Percentiles rank a stretch among this genome's conserved stretches.
phyloP scores from a whole-genome alignment of 2,113 vertebrate genomes.

The Hippoglossus stenolepis region DNA sequence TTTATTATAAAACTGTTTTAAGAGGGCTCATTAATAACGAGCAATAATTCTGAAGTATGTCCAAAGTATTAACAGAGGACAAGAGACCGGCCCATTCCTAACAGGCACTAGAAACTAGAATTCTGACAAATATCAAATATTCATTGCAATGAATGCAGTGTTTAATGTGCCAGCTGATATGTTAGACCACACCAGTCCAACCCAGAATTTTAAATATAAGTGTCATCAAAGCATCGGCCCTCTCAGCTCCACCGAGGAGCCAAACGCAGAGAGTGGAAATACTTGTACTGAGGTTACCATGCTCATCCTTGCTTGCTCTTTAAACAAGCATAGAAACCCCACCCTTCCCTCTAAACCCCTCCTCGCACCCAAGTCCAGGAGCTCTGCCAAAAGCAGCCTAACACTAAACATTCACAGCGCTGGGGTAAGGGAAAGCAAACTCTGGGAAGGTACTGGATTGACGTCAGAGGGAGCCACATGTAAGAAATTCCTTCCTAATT shows the following conservation, averaged over 20 bases:
- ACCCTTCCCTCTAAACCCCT: conserved; percentile 61
- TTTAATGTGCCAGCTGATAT: background rate
- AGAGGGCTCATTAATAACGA: too few species aligned
- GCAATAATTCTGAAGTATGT: too few species aligned
- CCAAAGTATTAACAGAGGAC: too few species aligned
- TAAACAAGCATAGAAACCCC: conserved; percentile 70
- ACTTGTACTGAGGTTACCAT: conserved; percentile 58
- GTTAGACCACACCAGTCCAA: background rate
- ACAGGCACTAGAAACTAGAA: too few species aligned
- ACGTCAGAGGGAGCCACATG: conserved; percentile 86
- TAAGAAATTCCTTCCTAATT: conserved; percentile 84
- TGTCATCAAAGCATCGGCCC: conserved; percentile 4
- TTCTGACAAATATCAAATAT: too few species aligned
- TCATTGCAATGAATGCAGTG: background rate
- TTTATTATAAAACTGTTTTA: too few species aligned
- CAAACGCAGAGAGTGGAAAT: conserved; percentile 37
- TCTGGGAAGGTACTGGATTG: conserved; percentile 83
- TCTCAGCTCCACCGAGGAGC: conserved; percentile 25
- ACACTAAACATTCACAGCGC: conserved; percentile 73
- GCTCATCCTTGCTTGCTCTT: conserved; percentile 62
- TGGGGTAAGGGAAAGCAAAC: conserved; percentile 70
- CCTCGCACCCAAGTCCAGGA: conserved; percentile 70
- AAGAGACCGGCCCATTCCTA: too few species aligned
- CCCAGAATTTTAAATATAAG: background rate
- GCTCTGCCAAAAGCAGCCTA: conserved; percentile 74